Conservation (phyloP, 2,797 vertebrate species). For the Hybognathus amarus region DNA sequence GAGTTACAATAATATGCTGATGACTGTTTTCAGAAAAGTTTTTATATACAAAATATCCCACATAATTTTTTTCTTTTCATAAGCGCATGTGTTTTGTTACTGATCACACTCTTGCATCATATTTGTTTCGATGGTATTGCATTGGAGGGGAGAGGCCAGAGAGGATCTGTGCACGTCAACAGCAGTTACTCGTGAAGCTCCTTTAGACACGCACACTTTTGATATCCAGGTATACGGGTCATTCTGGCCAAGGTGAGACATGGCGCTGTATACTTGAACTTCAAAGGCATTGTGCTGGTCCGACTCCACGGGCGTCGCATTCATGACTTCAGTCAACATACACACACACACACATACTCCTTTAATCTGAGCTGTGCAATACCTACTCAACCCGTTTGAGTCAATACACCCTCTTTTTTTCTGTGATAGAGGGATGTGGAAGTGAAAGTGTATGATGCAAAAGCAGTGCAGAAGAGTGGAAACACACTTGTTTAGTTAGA, state of each 20-base stretch:
- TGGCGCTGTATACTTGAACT: conserved; percentile 60
- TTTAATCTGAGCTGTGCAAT: conserved; percentile 74
- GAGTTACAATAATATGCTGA: neutral
- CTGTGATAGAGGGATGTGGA: conserved; percentile 64
- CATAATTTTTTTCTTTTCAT: neutral
- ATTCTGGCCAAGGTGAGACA: conserved; percentile 76
- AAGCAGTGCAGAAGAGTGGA: conserved; percentile 63
- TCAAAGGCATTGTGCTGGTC: conserved; percentile 54
- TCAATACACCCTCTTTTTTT: conserved; percentile 76
- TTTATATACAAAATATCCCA: neutral
- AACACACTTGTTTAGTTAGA: conserved; percentile 59
- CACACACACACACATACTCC: conserved; percentile 70
- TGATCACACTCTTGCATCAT: conserved; percentile 56
- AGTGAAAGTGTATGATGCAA: conserved; percentile 67
- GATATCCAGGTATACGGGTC: conserved; percentile 67
- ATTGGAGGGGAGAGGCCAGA: conserved; percentile 20
- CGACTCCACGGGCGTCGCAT: conserved; percentile 59
- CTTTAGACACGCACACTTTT: conserved; percentile 28
- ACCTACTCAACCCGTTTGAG: conserved; percentile 73
- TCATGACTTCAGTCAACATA: conserved; percentile 71
- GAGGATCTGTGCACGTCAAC: conserved; percentile 29
- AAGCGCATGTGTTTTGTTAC: conserved; percentile 3
- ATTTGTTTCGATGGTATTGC: conserved; percentile 59
- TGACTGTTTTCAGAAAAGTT: conserved; percentile 4
- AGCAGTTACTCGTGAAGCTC: conserved; percentile 36